A percentile compares a stretch with the other conserved stretches of the same genome.
These are phyloP conservation scores for Notechis scutatus DNA, from an alignment of 2,113 vertebrate species.

Conservation along the genomic window DNA sequence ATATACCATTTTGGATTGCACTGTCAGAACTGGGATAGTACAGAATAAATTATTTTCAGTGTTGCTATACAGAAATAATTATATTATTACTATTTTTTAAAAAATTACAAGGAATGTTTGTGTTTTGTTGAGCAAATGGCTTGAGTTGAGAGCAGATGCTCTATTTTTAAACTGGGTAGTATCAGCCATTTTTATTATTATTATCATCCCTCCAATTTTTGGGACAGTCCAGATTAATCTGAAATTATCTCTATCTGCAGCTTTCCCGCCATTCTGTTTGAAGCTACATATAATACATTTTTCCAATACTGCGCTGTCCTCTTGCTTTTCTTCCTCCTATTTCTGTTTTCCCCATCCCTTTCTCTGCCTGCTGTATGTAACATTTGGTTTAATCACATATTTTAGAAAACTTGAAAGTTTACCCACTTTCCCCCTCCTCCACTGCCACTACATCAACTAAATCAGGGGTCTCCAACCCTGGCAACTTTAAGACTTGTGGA, in stretches of 20 bases:
- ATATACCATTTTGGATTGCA: background rate
- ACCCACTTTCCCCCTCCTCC: background rate
- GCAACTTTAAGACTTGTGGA: too few relatives aligned
- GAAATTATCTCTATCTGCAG: background rate
- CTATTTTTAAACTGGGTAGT: background rate
- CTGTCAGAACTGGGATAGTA: background rate
- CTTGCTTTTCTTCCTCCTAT: background rate
- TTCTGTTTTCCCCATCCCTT: background rate
- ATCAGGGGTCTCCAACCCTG: too few relatives aligned
- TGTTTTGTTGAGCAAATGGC: background rate
- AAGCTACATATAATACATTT: background rate
- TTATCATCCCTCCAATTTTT: background rate
- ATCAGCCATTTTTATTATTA: background rate
- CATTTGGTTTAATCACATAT: background rate
- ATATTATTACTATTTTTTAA: background rate
- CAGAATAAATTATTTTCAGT: background rate
- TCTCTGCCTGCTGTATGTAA: background rate
- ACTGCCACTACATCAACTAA: background rate
- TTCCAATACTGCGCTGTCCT: background rate
- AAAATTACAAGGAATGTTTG: background rate
- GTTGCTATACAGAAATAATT: background rate
- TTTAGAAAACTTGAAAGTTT: background rate
- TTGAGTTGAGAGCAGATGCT: background rate
- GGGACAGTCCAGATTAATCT: background rate
- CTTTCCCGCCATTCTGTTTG: background rate